Conservation (phyloP, 37 sponge, comb jelly and placozoan genomes). For the Theonella swinhoei region DNA sequence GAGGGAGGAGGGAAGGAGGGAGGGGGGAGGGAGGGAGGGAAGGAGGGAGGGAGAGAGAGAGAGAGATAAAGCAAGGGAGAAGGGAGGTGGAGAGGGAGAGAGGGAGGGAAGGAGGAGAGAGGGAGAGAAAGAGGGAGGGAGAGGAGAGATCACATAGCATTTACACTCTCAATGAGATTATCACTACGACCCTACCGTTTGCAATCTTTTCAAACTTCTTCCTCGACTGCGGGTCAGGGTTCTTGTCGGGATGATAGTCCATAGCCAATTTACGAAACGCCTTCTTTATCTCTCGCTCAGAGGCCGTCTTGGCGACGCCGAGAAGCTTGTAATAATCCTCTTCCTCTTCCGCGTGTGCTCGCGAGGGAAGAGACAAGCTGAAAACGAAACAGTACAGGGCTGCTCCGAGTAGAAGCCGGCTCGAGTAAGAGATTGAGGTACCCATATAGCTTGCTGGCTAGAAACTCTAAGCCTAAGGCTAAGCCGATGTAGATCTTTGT, state of each 20-base stretch:
- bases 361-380: not conserved
- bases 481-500: too few species aligned
- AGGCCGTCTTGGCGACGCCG: constrained; percentile 62
- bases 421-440: not conserved
- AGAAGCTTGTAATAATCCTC: constrained; percentile 74
- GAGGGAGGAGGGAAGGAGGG: too few species aligned
- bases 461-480: too few species aligned
- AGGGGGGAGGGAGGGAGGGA: too few species aligned
- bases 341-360: constrained; percentile 7
- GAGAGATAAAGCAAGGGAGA: too few species aligned
- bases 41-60: too few species aligned
- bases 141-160: too few species aligned
- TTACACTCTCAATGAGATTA: too few species aligned
- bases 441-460: too few species aligned
- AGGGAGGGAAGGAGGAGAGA: too few species aligned
- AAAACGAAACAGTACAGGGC: not conserved
- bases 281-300: constrained; percentile 67
- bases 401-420: not conserved
- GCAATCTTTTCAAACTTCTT: constrained; percentile 74
- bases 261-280: constrained; percentile 75
- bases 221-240: constrained; percentile 58
- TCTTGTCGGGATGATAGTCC: constrained; percentile 80
- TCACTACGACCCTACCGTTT: constrained; percentile 69
- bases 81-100: too few species aligned
- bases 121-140: too few species aligned